These are phyloP conservation scores for Pteropus alecto DNA, from an alignment of 2,113 vertebrate species.

Conservation along the genomic window DNA sequence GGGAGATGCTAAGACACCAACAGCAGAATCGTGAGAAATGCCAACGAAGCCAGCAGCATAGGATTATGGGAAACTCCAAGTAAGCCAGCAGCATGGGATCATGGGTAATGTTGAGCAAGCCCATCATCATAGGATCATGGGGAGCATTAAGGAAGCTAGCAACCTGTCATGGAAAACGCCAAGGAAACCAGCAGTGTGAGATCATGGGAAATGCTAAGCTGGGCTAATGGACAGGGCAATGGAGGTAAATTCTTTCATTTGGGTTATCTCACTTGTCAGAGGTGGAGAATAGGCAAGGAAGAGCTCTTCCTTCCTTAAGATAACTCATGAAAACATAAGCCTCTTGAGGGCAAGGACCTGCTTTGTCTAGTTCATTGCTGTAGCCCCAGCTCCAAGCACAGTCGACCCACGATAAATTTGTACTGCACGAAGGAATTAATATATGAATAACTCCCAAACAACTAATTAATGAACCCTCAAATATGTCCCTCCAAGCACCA, in stretches of 20 bases:
- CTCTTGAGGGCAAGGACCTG: neutral
- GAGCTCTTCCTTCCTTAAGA: neutral
- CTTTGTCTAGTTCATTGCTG: neutral
- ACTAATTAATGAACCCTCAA: neutral
- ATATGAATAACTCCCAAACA: neutral
- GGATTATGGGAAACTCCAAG: neutral
- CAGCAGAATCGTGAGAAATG: neutral
- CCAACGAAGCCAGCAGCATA: neutral
- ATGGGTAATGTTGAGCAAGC: rapidly evolving
- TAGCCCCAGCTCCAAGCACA: neutral
- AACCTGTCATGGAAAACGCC: neutral
- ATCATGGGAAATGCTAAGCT: neutral
- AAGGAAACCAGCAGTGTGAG: neutral
- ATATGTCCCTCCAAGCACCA: neutral
- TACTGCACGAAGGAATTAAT: neutral
- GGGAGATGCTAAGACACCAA: no score
- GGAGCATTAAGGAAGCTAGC: neutral
- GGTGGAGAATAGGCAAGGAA: neutral
- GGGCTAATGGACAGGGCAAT: neutral
- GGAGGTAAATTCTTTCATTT: neutral
- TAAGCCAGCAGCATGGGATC: neutral
- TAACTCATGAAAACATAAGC: neutral
- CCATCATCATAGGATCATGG: neutral
- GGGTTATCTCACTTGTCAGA: neutral
- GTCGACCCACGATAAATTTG: neutral